A percentile compares a stretch with the other conserved stretches of the same genome.
Evolutionary conservation across 2,888 invertebrate species (phyloP).

Genomic region (Siphlonurus alternatus): DNA sequence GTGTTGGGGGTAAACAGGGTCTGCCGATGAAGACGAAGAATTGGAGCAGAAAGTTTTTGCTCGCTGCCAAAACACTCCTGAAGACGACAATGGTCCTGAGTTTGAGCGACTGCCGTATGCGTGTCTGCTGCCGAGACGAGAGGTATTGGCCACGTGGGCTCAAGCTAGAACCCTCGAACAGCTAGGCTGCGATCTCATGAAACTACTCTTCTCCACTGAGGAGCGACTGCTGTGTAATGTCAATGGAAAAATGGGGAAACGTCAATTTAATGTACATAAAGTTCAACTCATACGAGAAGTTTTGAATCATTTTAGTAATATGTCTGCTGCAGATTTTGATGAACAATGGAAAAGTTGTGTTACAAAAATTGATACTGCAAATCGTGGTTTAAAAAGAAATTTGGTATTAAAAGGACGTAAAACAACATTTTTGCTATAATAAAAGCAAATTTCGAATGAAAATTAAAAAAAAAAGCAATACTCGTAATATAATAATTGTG

Average conservation of each 20-base stretch:
- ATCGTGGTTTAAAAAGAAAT: constrained; percentile 29
- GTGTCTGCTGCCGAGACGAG: constrained; percentile 26
- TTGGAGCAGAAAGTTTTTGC: background rate
- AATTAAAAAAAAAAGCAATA: background rate
- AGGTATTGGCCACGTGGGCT: constrained; percentile 28
- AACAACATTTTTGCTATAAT: constrained; percentile 10
- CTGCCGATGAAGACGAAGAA: background rate
- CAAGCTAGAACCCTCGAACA: constrained; percentile 29
- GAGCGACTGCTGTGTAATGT: constrained; percentile 30
- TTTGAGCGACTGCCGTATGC: constrained; percentile 29
- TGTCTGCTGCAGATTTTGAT: constrained; percentile 27
- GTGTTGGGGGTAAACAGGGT: background rate
- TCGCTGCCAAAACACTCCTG: background rate
- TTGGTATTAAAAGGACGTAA: constrained; percentile 20
- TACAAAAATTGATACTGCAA: constrained; percentile 30
- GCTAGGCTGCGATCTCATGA: constrained; percentile 30
- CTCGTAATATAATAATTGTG: background rate
- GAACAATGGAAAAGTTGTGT: constrained; percentile 31
- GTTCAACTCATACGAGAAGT: constrained; percentile 28
- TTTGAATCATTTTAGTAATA: constrained; percentile 22
- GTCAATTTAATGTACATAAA: constrained; percentile 29
- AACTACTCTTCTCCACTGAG: constrained; percentile 28
- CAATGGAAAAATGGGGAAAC: constrained; percentile 31
- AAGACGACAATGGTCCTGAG: constrained; percentile 13
- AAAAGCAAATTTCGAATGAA: background rate